A percentile compares a stretch with the other conserved stretches of the same genome.
These are phyloP conservation scores for Matsumurasca onukii DNA, from an alignment of 1,140 invertebrate species.

Conservation along the genomic window DNA sequence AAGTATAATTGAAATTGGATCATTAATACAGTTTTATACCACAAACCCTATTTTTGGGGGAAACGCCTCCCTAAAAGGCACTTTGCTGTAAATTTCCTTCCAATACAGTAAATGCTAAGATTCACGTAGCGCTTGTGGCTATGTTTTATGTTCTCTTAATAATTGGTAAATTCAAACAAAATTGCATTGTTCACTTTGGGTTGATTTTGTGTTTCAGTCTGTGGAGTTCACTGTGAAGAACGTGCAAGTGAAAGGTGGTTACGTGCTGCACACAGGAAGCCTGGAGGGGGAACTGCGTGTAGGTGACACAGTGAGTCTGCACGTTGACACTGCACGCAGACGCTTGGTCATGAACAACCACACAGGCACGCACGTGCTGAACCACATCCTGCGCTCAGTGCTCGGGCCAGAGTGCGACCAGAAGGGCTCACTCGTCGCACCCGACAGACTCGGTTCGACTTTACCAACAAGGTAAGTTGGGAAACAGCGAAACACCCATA, in stretches of 20 bases:
- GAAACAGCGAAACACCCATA: no score
- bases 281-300: conserved; percentile 82
- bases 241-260: conserved; percentile 95
- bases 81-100: no score
- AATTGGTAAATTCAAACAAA: no score
- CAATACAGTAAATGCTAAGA: no score
- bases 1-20: no score
- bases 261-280: conserved; percentile 90
- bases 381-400: conserved; percentile 90
- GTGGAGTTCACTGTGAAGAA: conserved; percentile 72
- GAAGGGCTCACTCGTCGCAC: conserved; percentile 96
- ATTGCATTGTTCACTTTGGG: no score
- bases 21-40: no score
- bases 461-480: conserved; percentile 91
- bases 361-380: conserved; percentile 96
- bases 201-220: conserved; percentile 25
- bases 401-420: conserved; percentile 92
- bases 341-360: conserved; percentile 97
- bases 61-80: no score
- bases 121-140: no score
- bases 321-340: conserved; percentile 82
- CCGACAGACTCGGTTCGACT: conserved; percentile 97
- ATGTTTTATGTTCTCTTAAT: no score
- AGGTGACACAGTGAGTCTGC: conserved; percentile 82
- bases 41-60: no score